A percentile compares a stretch with the other conserved stretches of the same genome.
These are phyloP conservation scores for Drosophila willistoni DNA, from an alignment of 1,140 invertebrate genomes.

Conservation along the genomic window DNA sequence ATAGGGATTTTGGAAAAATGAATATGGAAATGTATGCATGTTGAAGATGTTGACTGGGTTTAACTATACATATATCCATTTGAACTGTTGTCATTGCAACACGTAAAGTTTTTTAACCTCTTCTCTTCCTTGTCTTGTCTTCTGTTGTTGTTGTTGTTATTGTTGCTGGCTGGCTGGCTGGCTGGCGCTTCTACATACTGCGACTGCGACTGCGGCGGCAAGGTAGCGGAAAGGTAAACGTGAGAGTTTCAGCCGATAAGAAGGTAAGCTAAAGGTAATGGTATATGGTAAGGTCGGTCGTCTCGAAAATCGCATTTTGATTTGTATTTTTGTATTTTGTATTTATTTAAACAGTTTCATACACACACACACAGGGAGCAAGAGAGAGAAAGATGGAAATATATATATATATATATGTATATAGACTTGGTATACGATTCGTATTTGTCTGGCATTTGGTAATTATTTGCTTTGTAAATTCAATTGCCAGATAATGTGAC, in stretches of 20 bases:
- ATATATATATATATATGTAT: neutral
- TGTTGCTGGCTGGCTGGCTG: neutral
- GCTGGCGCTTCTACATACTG: conserved; percentile 2
- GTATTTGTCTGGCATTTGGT: conserved; percentile 26
- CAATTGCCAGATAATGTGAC: conserved; percentile 32
- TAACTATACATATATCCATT: neutral
- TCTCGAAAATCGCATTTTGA: conserved; percentile 29
- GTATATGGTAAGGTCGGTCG: conserved; percentile 14
- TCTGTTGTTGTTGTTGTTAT: conserved; percentile 3
- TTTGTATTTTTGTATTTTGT: conserved; percentile 24
- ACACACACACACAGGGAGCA: neutral
- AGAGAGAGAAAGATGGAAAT: neutral
- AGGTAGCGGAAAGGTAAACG: conserved; percentile 11
- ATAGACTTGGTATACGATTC: conserved; percentile 4
- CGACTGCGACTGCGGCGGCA: neutral
- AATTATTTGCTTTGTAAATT: conserved; percentile 32
- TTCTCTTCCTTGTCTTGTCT: conserved; percentile 19
- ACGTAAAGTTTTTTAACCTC: conserved; percentile 27
- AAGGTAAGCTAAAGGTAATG: conserved; percentile 5
- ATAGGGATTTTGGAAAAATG: neutral
- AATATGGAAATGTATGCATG: neutral
- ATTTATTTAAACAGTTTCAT: conserved; percentile 9
- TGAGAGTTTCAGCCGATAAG: conserved; percentile 14
- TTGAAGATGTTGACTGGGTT: neutral
- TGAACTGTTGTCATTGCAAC: conserved; percentile 18